Conservation (phyloP, 2,888 invertebrate genomes). For the Parasteatoda lunata region DNA sequence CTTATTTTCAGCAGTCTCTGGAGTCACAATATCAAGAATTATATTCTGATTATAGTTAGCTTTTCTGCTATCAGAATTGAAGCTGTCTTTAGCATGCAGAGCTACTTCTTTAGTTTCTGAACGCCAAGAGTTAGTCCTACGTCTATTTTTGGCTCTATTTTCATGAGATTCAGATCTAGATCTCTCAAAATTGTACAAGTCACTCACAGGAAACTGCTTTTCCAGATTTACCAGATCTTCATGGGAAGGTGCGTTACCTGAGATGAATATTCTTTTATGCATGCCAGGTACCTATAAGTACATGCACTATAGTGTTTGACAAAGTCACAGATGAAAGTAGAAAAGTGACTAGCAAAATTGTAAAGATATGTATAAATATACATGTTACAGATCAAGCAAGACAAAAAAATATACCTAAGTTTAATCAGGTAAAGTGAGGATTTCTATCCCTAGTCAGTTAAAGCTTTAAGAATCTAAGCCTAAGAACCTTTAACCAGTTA, state of each 20-base stretch:
- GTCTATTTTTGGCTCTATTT: constrained; percentile 43
- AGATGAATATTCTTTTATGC: constrained; percentile 25
- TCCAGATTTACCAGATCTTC: constrained; percentile 77
- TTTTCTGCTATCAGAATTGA: constrained; percentile 29
- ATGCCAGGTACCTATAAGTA: constrained; percentile 71
- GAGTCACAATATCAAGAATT: constrained; percentile 32
- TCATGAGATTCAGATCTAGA: constrained; percentile 35
- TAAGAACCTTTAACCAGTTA: no score
- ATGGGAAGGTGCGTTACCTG: constrained; percentile 72
- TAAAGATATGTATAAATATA: no score
- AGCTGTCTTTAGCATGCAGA: constrained; percentile 8
- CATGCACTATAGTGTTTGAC: no score
- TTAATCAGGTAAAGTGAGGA: background rate
- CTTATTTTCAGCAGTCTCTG: constrained; percentile 12
- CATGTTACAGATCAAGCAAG: no score
- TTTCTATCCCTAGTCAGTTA: background rate
- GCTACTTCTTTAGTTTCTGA: constrained; percentile 38
- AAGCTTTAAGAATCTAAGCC: no score
- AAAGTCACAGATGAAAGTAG: no score
- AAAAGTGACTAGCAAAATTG: no score
- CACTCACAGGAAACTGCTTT: constrained; percentile 66
- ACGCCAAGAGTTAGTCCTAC: constrained; percentile 35
- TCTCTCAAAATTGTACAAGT: constrained; percentile 54
- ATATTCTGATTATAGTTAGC: constrained; percentile 48
- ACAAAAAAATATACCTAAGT: background rate